Percentiles rank a stretch among this genome's conserved stretches.
Evolutionary conservation across 2,797 vertebrate genomes (phyloP).

Genomic region (Limnodromus scolopaceus): DNA sequence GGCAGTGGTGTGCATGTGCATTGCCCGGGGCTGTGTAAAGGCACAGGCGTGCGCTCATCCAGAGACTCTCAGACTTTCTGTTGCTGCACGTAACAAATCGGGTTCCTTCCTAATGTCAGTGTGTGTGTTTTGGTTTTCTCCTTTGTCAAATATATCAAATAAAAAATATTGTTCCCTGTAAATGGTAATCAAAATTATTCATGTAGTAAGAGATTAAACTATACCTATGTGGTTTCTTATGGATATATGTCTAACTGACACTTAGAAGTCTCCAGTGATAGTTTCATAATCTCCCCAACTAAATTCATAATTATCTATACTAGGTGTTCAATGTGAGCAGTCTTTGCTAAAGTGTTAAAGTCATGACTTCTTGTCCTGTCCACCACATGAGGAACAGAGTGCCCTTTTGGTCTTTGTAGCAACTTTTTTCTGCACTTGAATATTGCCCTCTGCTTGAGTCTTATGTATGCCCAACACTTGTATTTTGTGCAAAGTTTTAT

Average conservation of each 20-base stretch:
- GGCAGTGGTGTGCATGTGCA: not conserved
- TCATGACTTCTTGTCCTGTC: not conserved
- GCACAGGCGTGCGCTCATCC: not conserved
- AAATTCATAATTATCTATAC: not conserved
- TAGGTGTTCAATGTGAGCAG: not conserved
- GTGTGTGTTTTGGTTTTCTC: not conserved
- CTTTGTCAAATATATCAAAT: not conserved
- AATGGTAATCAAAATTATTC: not conserved
- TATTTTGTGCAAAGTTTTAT: not conserved
- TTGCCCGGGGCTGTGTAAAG: not conserved
- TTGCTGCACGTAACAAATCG: not conserved
- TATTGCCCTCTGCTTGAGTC: not conserved
- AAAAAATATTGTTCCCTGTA: not conserved
- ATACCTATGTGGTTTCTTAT: not conserved
- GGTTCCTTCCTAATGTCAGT: not conserved
- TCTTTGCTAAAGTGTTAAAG: not conserved
- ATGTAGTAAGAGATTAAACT: not conserved
- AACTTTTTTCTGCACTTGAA: not conserved
- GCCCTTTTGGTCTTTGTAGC: not conserved
- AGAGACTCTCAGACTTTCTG: not conserved
- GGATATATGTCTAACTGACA: not conserved
- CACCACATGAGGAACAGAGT: not conserved
- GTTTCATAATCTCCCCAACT: not conserved
- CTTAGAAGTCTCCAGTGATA: not conserved
- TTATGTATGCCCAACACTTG: not conserved